Conservation (phyloP, 2,113 vertebrate genomes). For the Myotis brandtii region DNA sequence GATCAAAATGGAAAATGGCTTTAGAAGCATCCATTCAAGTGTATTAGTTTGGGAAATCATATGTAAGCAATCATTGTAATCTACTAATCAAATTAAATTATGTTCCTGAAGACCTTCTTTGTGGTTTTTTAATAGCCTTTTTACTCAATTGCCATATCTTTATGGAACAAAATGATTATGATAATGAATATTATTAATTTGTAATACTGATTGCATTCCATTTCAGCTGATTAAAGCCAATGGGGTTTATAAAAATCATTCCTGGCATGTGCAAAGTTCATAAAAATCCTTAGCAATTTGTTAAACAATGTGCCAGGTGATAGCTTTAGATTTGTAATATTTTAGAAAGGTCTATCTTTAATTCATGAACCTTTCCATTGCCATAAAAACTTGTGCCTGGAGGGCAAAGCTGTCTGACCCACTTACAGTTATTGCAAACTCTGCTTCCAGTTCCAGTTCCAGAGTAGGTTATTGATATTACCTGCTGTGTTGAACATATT, state of each 20-base stretch:
- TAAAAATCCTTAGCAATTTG: constrained; percentile 78
- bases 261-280: constrained; percentile 68
- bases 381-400: constrained; percentile 70
- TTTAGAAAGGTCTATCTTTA: constrained; percentile 78
- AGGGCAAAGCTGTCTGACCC: constrained; percentile 70
- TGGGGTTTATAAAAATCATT: constrained; percentile 65
- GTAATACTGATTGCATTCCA: constrained; percentile 69
- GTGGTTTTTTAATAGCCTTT: constrained; percentile 60
- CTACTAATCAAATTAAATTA: constrained; percentile 58
- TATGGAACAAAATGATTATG: constrained; percentile 63
- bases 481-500: constrained; percentile 60
- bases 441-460: constrained; percentile 70
- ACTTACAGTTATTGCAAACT: constrained; percentile 70
- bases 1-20: constrained; percentile 46
- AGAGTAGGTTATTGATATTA: not conserved
- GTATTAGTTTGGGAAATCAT: constrained; percentile 53
- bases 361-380: constrained; percentile 79
- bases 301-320: constrained; percentile 78
- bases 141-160: constrained; percentile 55
- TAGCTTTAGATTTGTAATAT: constrained; percentile 74
- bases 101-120: constrained; percentile 38
- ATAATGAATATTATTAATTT: constrained; percentile 66
- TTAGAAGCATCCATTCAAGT: not conserved
- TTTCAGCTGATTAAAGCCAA: constrained; percentile 76
- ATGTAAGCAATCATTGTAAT: constrained; percentile 50